Percentiles rank a stretch among this genome's conserved stretches.
Conservation (phyloP, 2,888 invertebrate genomes). For the Halictus ligatus region DNA sequence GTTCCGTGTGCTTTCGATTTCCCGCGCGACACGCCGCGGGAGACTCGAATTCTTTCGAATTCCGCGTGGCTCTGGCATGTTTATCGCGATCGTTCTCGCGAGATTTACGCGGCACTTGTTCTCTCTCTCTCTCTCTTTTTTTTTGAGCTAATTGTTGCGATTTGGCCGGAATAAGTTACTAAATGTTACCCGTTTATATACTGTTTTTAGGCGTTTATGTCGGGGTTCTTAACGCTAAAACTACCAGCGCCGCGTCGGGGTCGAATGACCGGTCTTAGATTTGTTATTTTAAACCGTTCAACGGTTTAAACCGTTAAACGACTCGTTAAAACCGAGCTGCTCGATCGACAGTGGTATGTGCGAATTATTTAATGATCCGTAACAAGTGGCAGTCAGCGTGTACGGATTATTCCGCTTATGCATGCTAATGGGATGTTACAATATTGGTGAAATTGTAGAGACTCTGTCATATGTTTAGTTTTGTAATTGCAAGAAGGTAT, state of each 20-base stretch:
- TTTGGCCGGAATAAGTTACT: not conserved
- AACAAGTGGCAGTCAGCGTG: no score
- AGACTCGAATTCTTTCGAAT: not conserved
- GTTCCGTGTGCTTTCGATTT: not conserved
- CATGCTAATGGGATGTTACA: no score
- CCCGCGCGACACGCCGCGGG: not conserved
- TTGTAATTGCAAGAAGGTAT: no score
- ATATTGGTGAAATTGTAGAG: no score
- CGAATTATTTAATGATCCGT: no score
- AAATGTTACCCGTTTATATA: not conserved
- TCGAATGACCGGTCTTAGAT: not conserved
- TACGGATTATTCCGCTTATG: no score
- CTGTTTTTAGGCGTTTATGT: not conserved
- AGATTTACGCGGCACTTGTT: not conserved
- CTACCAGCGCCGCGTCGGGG: not conserved
- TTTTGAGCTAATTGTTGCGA: not conserved
- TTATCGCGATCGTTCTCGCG: not conserved
- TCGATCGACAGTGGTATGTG: no score
- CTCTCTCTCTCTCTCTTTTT: no score
- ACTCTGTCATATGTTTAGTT: no score
- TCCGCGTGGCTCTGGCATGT: not conserved
- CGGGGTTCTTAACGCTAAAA: not conserved
- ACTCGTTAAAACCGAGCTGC: no score
- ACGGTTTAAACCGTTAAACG: no score
- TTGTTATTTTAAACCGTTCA: not conserved